Base-by-base conservation (phyloP, 2,113 vertebrate species). In the Prietella phreatophila region DNA sequence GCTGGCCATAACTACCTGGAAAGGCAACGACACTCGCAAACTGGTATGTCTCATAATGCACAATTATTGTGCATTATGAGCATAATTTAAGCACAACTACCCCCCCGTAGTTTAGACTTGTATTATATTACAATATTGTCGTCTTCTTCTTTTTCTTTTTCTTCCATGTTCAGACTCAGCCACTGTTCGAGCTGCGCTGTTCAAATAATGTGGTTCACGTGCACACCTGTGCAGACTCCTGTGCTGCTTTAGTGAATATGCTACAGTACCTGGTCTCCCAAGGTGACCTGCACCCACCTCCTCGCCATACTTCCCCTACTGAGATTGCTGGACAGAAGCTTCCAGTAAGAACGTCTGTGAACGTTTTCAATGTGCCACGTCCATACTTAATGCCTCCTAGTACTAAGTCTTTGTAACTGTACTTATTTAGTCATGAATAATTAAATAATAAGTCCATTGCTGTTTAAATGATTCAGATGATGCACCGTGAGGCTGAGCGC, bases 241-340 rank as follows among this genome's bases (percentile, higher is more conserved):
- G 97, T 2, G 96, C 97, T 0, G 94, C 96, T 84, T 94, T 98
- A 36, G 92, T 96, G 90, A 98, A 97, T 92, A 91, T 98, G 92
- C 95, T 97, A 76, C 97, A 98, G 93, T 98, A 98, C 71, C 93
- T 97, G 86, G 94, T 95, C 42, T 94, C 94, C n/a, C 93, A 95
- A 17, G 97, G 97, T 0, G 97, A 98, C 92, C 93, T 97, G 88
- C 96, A 96, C 87, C 97, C 97, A 0, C 97, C 96, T 0, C 96
- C 96, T 8, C 94, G 94, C 83, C 95, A 96, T 85, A 89, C 96
- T 87, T 96, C 95, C 63, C 97, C 97, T 87, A 97, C 97, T 0
- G 97, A 98, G 93, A 97, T 97, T 4, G 97, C 97, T 0, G 97
- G 97, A 73, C 97, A 97, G 94, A 98, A 96, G 88, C 93, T 98